Percentiles rank a stretch among this genome's conserved stretches.
phyloP scores from a whole-genome alignment of 2,113 vertebrate genomes.

The Brachyhypopomus gauderio region DNA sequence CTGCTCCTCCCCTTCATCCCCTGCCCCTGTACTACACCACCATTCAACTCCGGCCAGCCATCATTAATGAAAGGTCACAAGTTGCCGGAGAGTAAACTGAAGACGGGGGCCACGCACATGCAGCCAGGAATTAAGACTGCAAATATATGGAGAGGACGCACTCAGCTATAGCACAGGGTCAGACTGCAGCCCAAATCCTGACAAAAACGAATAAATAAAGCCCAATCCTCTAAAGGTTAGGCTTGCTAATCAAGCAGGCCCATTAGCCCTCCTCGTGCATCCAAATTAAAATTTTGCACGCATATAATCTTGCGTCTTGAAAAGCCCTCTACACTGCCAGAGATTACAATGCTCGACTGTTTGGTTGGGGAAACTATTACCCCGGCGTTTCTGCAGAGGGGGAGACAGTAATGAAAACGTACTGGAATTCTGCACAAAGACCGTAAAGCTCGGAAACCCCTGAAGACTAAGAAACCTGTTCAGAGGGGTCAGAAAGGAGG shows the following conservation, averaged over 20 bases:
- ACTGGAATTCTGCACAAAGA: constrained; percentile 3
- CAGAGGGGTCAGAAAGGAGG: not conserved
- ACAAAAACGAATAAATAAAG: constrained; percentile 60
- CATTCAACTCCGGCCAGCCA: constrained; percentile 73
- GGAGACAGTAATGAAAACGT: not conserved
- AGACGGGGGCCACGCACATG: constrained; percentile 69
- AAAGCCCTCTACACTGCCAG: constrained; percentile 65
- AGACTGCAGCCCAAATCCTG: constrained; percentile 74
- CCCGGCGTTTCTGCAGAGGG: constrained; percentile 5
- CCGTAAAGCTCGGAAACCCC: constrained; percentile 42
- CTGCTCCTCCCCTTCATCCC: constrained; percentile 69
- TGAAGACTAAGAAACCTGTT: constrained; percentile 3
- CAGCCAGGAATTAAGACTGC: constrained; percentile 69
- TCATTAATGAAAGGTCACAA: constrained; percentile 83
- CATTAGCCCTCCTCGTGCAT: constrained; percentile 79
- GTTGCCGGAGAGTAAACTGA: constrained; percentile 76
- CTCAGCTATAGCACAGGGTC: constrained; percentile 74
- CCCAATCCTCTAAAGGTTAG: constrained; percentile 76
- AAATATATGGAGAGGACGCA: constrained; percentile 71
- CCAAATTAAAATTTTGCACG: constrained; percentile 76
- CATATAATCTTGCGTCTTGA: constrained; percentile 77
- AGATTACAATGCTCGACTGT: constrained; percentile 69
- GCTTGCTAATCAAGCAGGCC: constrained; percentile 78
- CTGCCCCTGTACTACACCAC: constrained; percentile 70
- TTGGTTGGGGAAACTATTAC: constrained; percentile 57